Evolutionary conservation across 2,113 vertebrate genomes (phyloP), one percentile per base, ranked within the genome.

Genomic region (Reinhardtius hippoglossoides): DNA sequence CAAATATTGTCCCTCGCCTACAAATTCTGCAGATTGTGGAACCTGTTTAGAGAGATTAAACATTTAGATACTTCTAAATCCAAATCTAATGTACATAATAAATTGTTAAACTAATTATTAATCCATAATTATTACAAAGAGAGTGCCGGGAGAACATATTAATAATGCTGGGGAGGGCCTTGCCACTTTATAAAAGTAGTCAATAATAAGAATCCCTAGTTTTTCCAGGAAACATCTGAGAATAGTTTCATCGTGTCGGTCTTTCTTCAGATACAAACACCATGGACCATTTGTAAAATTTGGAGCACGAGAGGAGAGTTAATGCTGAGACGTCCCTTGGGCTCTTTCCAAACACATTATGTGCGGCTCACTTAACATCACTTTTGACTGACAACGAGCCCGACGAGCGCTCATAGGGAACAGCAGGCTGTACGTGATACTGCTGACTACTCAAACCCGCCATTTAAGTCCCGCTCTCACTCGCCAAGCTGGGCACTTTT

Each of bases 371-470:
- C 76, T 80, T 82, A 61, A 67, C 75, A 68, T 54, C 67, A 27
- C 37, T 62, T 71, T 58, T 87, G 86, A 90, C 35, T 89, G 88
- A 89, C 82, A 89, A 57, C 66, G 52, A 55, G 73, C 59, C 71
- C 48, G 74, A 63, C 44, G 31, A 74, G 72, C 74, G 42, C 85
- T 81, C 74, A 63, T 23, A 20, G 74, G n/a, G 69, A 81, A 71
- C 74, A 75, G 76, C 67, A 56, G 83, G 64, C 80, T 71, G 82
- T 58, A 67, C 56, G 74, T 31, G 71, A 86, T 78, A 80, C 83
- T 83, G 89, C 90, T 90, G 88, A 92, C 85, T 27, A 65, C 77
- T 89, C 81, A 86, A 71, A 75, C 71, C 64, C 5, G 9, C 67
- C 23, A 14, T 79, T 76, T 76, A 81, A 76, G 59, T 75, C 67